Base-by-base conservation (phyloP, 2,888 invertebrate species). In the Pilophorus perplexus region DNA sequence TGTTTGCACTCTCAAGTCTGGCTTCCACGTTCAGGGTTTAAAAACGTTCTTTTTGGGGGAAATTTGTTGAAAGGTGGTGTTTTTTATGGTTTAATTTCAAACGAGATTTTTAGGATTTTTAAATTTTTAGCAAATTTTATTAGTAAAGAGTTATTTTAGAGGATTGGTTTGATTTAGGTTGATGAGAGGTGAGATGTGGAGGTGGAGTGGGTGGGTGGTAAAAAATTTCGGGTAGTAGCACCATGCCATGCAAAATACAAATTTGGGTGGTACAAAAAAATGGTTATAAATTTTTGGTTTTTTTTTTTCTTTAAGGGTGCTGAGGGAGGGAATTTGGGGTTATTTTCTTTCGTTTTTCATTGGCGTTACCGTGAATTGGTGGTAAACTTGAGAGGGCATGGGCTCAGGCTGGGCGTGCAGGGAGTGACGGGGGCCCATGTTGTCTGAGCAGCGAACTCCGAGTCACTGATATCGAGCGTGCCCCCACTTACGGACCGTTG, bases 321-420 rank as follows among this genome's bases (percentile, higher is more conserved):
- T n/a, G n/a, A n/a, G n/a, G n/a, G n/a, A n/a, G n/a, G n/a, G n/a
- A n/a, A 18, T 3, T 44, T 44, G 14, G 3, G 3, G 14, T 52
- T 25, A 25, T 25, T 52, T 52, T 28, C 28, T 28, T 28, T 52
- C 46, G 6, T 33, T 33, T 33, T 33, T 33, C 33, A 33, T 33
- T 33, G 52, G 38, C 48, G 62, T 62, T 62, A 62, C 62, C 62
- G 62, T 62, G 46, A 62, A 62, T 62, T 62, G 62, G 46, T 62
- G 62, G 62, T 62, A 62, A 62, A 62, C 62, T 62, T 62, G 62
- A 62, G 44, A 27, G 62, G 62, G 62, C 62, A 62, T 62, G 46
- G 62, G 62, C 62, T 62, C 44, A 38, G 44, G 62, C 44, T 62
- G 62, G 14, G 46, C 28, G 62, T 44, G 44, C 62, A 62, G 28